Conservation (phyloP, 1,140 invertebrate species). For the Zaprionus capensis region DNA sequence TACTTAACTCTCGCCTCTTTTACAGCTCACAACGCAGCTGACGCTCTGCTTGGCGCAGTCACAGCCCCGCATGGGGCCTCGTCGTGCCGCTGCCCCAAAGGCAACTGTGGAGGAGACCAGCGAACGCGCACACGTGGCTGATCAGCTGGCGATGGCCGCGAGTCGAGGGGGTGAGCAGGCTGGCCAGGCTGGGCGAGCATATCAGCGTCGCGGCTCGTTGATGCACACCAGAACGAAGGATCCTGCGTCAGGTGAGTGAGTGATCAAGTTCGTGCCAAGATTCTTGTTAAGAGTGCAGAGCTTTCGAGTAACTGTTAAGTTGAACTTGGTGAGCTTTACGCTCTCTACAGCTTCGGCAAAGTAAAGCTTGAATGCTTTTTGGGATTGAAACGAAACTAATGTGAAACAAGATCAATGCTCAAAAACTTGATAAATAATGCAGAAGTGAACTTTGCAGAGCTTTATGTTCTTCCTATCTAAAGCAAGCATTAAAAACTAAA, state of each 20-base stretch:
- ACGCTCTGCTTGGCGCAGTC: conserved; percentile 19
- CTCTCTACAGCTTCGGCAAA: no score
- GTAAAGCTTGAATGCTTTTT: no score
- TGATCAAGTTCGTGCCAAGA: not conserved
- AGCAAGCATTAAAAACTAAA: no score
- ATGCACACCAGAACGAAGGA: conserved; percentile 46
- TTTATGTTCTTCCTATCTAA: no score
- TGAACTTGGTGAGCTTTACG: no score
- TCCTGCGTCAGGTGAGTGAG: conserved; percentile 13
- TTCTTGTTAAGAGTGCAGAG: not conserved
- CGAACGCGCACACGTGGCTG: conserved; percentile 55
- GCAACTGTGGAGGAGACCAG: conserved; percentile 50
- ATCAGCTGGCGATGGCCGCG: conserved; percentile 67
- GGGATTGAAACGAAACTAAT: no score
- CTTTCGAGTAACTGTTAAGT: no score
- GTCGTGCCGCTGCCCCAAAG: conserved; percentile 32
- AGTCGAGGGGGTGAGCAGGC: conserved; percentile 52
- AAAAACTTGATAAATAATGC: no score
- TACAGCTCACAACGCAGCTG: conserved; percentile 22
- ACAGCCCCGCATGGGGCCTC: conserved; percentile 32
- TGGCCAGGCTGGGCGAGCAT: conserved; percentile 48
- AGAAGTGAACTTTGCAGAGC: no score
- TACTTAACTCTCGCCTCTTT: conserved; percentile 19
- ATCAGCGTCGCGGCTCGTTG: conserved; percentile 47
- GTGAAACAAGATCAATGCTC: no score